Evolutionary conservation across 2,888 invertebrate species (phyloP), one percentile per base, ranked within the genome.

Genomic region (Malachius bipustulatus): DNA sequence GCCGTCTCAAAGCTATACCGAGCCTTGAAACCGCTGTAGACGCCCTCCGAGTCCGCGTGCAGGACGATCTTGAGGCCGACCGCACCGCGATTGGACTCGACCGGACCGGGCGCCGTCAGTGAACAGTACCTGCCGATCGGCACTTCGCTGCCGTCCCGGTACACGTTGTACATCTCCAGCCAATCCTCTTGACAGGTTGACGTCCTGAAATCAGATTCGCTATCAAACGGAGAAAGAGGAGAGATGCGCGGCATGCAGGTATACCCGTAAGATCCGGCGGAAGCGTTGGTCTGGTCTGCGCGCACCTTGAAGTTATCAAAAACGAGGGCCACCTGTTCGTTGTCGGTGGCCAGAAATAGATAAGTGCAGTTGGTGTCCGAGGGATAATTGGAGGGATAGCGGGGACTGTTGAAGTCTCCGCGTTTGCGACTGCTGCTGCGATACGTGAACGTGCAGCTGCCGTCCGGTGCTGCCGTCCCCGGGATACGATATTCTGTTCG

Each of bases 331-430:
- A 89, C 89, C 66, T 90, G 89, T 59, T 90, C 89, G 60, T 83
- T 83, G 44, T 82, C 78, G 47, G 80, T 80, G 35, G 85, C 85
- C 52, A 82, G 68, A 64, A 96, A 89, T 55, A 82, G 72, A 69
- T 88, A 97, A 41, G 89, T 85, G 70, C 96, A 96, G 68, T 88
- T 88, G 47, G 85, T 90, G 62, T 81, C 82, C 55, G 90, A 87
- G 45, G 94, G 94, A 71, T 97, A 97, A 68, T 90, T 88, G 57
- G 90, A 87, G 55, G 94, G 94, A 72, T 90, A 91, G 41, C 93
- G 77, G 13, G 94, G 94, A 35, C 93, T 93, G 66, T 96, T 96
- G 63, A 94, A 85, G 57, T 89, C 88, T 33, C 91, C 91, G 40
- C 77, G 77, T 62, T 88, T 88, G 57, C 80, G 77, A 27, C 87